Evolutionary conservation across 2,797 vertebrate species (phyloP).

Genomic region (Acridotheres tristis): DNA sequence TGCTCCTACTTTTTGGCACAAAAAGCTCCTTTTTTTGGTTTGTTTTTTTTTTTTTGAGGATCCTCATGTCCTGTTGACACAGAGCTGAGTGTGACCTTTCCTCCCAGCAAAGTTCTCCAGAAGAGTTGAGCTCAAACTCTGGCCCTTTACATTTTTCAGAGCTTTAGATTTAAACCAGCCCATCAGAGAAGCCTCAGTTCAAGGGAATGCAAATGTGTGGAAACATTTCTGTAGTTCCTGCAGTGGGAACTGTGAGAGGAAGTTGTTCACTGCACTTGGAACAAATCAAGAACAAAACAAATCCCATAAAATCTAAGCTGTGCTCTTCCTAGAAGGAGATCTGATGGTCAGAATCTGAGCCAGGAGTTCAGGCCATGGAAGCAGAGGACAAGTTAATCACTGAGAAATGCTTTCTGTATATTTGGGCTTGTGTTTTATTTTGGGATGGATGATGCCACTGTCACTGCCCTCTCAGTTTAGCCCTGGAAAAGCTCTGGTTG

Average conservation of each 20-base stretch:
- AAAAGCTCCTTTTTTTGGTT: accelerated
- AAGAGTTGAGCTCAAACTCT: neutral
- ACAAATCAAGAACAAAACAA: neutral
- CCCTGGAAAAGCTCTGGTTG: neutral
- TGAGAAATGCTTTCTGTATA: neutral
- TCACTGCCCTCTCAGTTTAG: neutral
- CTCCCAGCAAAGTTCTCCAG: neutral
- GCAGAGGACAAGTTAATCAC: neutral
- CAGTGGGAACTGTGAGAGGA: neutral
- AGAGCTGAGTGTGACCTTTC: neutral
- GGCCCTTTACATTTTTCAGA: neutral
- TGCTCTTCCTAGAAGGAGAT: neutral
- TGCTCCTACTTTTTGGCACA: neutral
- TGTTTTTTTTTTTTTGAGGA: neutral
- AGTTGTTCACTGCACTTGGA: neutral
- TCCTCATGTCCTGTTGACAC: neutral
- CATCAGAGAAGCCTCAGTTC: accelerated
- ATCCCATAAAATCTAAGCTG: neutral
- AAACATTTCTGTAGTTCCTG: neutral
- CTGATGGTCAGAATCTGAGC: neutral
- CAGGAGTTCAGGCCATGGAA: neutral
- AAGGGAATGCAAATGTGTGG: neutral
- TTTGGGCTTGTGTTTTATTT: neutral
- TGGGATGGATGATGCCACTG: neutral
- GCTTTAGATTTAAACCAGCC: neutral